These are phyloP conservation scores for Oreotrochilus melanogaster DNA, from an alignment of 2,113 vertebrate genomes.

Conservation along the genomic window DNA sequence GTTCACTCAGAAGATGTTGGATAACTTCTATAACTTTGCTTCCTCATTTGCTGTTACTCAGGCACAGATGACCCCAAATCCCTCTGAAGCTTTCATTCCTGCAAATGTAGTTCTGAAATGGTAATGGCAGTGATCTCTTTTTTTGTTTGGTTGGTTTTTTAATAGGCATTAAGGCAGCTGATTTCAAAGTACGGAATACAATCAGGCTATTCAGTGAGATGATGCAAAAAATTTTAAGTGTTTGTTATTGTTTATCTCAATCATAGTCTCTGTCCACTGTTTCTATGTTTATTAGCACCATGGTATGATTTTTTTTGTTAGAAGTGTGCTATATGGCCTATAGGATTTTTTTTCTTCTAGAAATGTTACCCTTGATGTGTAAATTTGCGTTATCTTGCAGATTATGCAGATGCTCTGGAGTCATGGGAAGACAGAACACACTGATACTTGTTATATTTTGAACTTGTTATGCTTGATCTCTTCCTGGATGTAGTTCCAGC, in stretches of 20 bases:
- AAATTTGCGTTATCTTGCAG: not conserved
- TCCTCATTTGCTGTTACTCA: slow-evolving; percentile 93
- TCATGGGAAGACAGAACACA: not conserved
- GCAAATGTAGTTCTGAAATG: slow-evolving; percentile 91
- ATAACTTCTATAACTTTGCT: slow-evolving; percentile 93
- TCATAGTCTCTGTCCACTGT: not conserved
- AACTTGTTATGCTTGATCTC: not conserved
- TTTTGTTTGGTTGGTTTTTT: not conserved
- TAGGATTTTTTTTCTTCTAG: not conserved
- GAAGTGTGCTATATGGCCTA: not conserved
- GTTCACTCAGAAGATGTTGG: slow-evolving; percentile 98
- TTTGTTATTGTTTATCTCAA: not conserved
- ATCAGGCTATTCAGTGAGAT: not conserved
- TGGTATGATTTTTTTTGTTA: not conserved
- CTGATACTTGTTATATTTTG: not conserved
- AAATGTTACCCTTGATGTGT: not conserved
- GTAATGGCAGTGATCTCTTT: slow-evolving; percentile 68
- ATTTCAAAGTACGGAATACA: not conserved
- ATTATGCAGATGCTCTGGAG: not conserved
- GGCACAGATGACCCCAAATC: slow-evolving; percentile 93
- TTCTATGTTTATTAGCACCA: not conserved
- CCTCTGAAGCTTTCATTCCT: slow-evolving; percentile 93
- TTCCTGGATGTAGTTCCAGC: not conserved
- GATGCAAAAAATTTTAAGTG: not conserved
- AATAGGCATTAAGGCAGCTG: not conserved